These are phyloP conservation scores for Trissoscelio sp. DNA, from an alignment of 2,888 invertebrate species.

Conservation along the genomic window DNA sequence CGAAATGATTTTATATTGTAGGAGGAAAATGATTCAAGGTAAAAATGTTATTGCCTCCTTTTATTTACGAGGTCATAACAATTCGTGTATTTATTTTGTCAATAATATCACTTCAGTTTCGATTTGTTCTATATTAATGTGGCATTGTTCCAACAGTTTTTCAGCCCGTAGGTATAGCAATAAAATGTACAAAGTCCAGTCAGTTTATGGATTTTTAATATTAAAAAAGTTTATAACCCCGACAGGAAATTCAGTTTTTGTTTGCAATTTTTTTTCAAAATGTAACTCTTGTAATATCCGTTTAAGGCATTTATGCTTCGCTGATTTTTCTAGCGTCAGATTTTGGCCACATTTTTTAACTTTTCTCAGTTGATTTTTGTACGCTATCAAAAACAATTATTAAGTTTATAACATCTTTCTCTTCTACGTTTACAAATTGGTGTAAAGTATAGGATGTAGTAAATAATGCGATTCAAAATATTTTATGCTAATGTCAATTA, in stretches of 20 bases:
- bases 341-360: too few species aligned
- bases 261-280: neutral
- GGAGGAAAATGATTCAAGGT: slow-evolving; percentile 8
- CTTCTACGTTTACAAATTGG: too few species aligned
- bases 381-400: too few species aligned
- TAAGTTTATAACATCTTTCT: too few species aligned
- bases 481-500: too few species aligned
- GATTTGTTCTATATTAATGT: slow-evolving; percentile 50
- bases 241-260: slow-evolving; percentile 19
- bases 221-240: slow-evolving; percentile 23
- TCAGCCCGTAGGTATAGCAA: slow-evolving; percentile 13
- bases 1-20: neutral
- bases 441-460: too few species aligned
- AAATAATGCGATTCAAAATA: too few species aligned
- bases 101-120: slow-evolving; percentile 48
- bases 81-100: slow-evolving; percentile 42
- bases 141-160: slow-evolving; percentile 53
- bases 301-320: neutral
- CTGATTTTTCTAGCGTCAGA: neutral
- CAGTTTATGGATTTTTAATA: slow-evolving; percentile 35
- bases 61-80: slow-evolving; percentile 42
- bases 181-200: slow-evolving; percentile 23
- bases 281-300: neutral
- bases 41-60: slow-evolving; percentile 32
- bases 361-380: too few species aligned